These are phyloP conservation scores for Enteromius argenteus DNA, from an alignment of 2,797 vertebrate species.

Conservation along the genomic window DNA sequence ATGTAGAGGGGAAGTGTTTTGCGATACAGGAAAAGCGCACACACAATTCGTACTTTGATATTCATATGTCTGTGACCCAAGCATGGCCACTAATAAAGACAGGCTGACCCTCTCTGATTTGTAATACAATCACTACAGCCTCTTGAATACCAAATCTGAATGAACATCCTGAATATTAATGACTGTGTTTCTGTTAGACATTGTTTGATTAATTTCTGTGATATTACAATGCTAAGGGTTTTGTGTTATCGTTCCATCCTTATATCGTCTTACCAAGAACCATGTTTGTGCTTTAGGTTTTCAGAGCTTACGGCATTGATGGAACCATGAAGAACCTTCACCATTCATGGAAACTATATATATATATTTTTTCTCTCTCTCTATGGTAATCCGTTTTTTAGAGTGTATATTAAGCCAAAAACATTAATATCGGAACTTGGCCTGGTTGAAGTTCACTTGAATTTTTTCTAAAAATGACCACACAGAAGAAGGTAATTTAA, in stretches of 20 bases:
- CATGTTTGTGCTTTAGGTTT: background rate
- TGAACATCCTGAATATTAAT: conserved; percentile 21
- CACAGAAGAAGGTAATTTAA: background rate
- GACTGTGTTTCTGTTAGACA: background rate
- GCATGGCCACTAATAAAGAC: conserved; percentile 23
- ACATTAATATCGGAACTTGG: background rate
- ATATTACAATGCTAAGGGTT: background rate
- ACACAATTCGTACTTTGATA: conserved; percentile 12
- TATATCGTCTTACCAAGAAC: background rate
- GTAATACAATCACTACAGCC: conserved; percentile 8
- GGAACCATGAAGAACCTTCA: background rate
- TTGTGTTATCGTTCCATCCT: background rate
- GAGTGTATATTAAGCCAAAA: background rate
- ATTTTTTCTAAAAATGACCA: background rate
- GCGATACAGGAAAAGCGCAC: background rate
- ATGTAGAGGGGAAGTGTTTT: background rate
- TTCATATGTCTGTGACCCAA: conserved; percentile 33
- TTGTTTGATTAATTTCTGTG: background rate
- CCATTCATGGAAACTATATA: background rate
- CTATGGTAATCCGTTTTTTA: background rate
- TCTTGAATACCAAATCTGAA: conserved; percentile 14
- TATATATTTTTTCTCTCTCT: too few species aligned
- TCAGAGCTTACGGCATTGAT: background rate
- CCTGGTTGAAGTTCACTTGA: background rate
- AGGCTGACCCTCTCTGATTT: conserved; percentile 22